Conservation (phyloP, 2,888 invertebrate species). For the Acrobasis consociella region DNA sequence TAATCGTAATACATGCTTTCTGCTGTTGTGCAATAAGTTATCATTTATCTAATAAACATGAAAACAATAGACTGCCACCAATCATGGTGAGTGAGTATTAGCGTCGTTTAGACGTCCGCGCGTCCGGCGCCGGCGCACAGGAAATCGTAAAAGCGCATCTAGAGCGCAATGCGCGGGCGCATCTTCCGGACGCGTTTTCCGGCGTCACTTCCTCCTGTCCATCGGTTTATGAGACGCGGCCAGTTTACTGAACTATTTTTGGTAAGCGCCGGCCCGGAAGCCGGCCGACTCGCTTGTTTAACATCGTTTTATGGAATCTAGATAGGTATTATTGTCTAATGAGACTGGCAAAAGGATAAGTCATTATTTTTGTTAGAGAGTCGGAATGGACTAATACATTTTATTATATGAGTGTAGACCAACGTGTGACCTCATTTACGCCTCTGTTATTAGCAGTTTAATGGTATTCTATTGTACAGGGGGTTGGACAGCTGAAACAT, state of each 20-base stretch:
- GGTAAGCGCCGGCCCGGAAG: constrained; percentile 27
- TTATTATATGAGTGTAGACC: too few relatives aligned
- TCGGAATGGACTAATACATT: too few relatives aligned
- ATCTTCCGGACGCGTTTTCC: constrained; percentile 75
- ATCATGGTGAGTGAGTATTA: constrained; percentile 48
- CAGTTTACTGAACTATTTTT: constrained; percentile 62
- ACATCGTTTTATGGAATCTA: neutral
- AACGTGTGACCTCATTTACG: too few relatives aligned
- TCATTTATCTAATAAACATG: constrained; percentile 22
- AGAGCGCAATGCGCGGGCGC: constrained; percentile 61
- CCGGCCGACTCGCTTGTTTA: neutral
- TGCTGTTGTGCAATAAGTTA: too few relatives aligned
- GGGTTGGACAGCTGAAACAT: too few relatives aligned
- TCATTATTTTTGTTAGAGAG: too few relatives aligned
- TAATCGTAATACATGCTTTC: too few relatives aligned
- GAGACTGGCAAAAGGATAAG: neutral
- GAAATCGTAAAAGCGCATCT: constrained; percentile 80
- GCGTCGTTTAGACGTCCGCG: constrained; percentile 47
- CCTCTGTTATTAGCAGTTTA: too few relatives aligned
- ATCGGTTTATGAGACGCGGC: constrained; percentile 56
- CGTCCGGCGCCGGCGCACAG: constrained; percentile 61
- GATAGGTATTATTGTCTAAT: neutral
- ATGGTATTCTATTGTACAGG: too few relatives aligned
- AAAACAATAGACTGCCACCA: constrained; percentile 34
- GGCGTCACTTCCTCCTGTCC: constrained; percentile 69